Conservation (phyloP, 2,797 vertebrate species). For the Cuniculus paca region DNA sequence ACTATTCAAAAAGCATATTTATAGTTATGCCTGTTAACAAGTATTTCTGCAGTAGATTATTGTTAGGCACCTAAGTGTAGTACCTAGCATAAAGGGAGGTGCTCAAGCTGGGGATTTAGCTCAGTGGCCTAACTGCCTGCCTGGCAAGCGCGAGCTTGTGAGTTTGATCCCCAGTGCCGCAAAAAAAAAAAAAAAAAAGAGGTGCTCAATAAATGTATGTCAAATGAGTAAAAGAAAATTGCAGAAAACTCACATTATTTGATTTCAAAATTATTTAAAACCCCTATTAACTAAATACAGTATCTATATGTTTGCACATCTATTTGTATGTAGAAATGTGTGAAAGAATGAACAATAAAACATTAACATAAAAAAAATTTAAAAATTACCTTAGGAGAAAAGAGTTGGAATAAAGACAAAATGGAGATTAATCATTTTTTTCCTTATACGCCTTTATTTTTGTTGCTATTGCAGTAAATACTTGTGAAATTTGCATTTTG, state of each 20-base stretch:
- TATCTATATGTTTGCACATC: neutral
- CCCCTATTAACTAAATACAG: neutral
- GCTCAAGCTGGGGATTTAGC: too few species aligned
- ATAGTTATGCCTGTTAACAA: neutral
- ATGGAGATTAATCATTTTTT: neutral
- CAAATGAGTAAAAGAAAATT: neutral
- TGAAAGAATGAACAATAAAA: neutral
- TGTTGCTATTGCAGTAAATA: neutral
- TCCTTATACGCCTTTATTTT: neutral
- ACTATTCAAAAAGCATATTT: conserved; percentile 18
- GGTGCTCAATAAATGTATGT: neutral
- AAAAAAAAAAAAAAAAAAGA: too few species aligned
- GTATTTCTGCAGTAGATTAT: neutral
- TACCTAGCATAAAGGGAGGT: neutral
- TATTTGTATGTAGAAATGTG: neutral
- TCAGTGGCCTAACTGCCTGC: too few species aligned
- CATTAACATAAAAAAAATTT: too few species aligned
- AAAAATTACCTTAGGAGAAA: neutral
- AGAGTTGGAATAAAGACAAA: neutral
- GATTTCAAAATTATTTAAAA: neutral
- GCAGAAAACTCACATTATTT: neutral
- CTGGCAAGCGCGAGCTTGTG: too few species aligned
- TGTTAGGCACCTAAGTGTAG: neutral
- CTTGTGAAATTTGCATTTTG: neutral
- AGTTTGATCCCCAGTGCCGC: too few species aligned